A percentile compares a stretch with the other conserved stretches of the same genome.
These are phyloP conservation scores for Hemichromis elongatus DNA, from an alignment of 2,113 vertebrate species.

Conservation along the genomic window DNA sequence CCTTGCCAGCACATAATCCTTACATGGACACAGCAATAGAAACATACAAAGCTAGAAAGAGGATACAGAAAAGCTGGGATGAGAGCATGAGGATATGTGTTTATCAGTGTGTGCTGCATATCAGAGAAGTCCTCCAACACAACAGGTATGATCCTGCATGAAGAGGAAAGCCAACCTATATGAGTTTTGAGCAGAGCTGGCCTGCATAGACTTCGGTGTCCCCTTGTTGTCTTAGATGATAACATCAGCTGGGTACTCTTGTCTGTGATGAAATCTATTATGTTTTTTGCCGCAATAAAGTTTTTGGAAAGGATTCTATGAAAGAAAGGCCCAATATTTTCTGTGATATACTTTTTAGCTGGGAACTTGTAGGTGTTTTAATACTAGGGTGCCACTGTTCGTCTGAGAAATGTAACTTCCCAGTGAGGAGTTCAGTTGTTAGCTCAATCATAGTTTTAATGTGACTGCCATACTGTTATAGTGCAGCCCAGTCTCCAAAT, in stretches of 20 bases:
- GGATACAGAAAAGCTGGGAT: not conserved
- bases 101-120: not conserved
- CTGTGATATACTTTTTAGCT: not conserved
- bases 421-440: not conserved
- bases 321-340: not conserved
- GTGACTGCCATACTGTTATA: not conserved
- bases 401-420: not conserved
- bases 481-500: not conserved
- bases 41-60: not conserved
- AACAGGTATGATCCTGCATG: not conserved
- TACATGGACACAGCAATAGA: not conserved
- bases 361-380: not conserved
- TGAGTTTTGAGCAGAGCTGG: not conserved
- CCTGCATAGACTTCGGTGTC: not conserved
- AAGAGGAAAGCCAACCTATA: not conserved
- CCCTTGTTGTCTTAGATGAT: not conserved
- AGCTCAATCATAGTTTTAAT: not conserved
- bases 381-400: not conserved
- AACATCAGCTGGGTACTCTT: not conserved
- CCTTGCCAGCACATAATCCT: slow-evolving; percentile 1
- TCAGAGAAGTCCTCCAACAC: not conserved
- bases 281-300: not conserved
- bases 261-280: not conserved
- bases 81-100: not conserved
- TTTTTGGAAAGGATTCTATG: not conserved